phyloP scores from a whole-genome alignment of 2,797 vertebrate genomes.

The Mus caroli region DNA sequence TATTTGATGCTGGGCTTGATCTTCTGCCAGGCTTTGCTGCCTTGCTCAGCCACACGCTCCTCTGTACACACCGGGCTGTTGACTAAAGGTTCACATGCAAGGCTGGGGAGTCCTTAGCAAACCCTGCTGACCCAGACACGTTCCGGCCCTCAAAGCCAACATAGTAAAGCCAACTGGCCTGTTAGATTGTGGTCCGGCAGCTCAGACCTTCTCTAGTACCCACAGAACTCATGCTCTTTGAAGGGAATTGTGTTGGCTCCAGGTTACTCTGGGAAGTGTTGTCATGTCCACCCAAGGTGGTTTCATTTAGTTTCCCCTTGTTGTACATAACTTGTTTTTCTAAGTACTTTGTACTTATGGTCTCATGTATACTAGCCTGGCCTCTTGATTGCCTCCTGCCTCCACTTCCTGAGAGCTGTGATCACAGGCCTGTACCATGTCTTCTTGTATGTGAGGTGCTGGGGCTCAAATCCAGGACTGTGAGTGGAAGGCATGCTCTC shows the following conservation, averaged over 20 bases:
- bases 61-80: not conserved
- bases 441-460: not conserved
- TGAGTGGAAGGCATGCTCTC: not conserved
- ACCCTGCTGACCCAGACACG: not conserved
- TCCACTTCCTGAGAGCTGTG: not conserved
- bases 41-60: not conserved
- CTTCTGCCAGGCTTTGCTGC: not conserved
- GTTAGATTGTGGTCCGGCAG: not conserved
- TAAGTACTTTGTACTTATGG: not conserved
- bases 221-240: not conserved
- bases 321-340: not conserved
- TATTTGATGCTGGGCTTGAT: not conserved
- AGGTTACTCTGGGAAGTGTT: not conserved
- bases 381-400: not conserved
- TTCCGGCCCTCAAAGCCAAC: not conserved
- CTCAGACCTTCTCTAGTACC: not conserved
- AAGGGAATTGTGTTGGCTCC: not conserved
- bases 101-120: not conserved
- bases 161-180: rapidly evolving
- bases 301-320: not conserved
- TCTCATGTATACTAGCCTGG: not conserved
- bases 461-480: not conserved
- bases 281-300: not conserved
- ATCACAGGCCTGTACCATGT: not conserved
- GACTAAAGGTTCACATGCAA: not conserved